A percentile compares a stretch with the other conserved stretches of the same genome.
Evolutionary conservation across 2,888 invertebrate genomes (phyloP).

Genomic region (Pilophorus perplexus): DNA sequence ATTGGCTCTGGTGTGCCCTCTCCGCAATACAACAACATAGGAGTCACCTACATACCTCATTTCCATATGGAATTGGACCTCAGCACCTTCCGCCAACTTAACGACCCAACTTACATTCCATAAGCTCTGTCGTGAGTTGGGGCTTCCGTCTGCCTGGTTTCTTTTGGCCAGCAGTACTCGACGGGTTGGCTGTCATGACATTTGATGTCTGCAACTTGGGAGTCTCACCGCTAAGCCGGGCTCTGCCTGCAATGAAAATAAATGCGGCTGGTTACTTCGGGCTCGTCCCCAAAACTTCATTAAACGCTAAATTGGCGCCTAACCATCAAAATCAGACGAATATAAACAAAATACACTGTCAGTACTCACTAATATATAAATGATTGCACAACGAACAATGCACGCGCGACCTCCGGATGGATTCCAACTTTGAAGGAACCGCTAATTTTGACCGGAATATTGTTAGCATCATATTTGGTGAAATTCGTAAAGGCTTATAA

Average conservation of each 20-base stretch:
- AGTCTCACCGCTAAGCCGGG: not conserved
- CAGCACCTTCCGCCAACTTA: too few relatives aligned
- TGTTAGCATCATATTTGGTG: slow-evolving; percentile 34
- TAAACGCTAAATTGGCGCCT: not conserved
- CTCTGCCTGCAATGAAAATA: slow-evolving; percentile 5
- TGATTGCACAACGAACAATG: slow-evolving; percentile 26
- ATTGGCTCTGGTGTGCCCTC: too few relatives aligned
- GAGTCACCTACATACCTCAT: too few relatives aligned
- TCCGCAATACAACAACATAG: too few relatives aligned
- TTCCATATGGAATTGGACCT: too few relatives aligned
- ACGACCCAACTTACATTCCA: slow-evolving; percentile 12
- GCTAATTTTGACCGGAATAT: slow-evolving; percentile 13
- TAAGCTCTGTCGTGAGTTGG: not conserved
- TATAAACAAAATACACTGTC: not conserved
- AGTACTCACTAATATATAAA: not conserved
- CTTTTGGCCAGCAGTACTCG: not conserved
- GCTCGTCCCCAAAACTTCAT: not conserved
- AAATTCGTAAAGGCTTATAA: too few relatives aligned
- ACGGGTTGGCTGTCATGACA: not conserved
- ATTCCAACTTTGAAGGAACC: slow-evolving; percentile 18
- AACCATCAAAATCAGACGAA: not conserved
- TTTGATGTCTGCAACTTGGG: not conserved
- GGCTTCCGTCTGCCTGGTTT: slow-evolving; percentile 1
- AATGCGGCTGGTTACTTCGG: not conserved
- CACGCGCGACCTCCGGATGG: slow-evolving; percentile 19